Evolutionary conservation across 1,140 invertebrate species (phyloP), one percentile per base, ranked within the genome.

Genomic region (Triops cancriformis): DNA sequence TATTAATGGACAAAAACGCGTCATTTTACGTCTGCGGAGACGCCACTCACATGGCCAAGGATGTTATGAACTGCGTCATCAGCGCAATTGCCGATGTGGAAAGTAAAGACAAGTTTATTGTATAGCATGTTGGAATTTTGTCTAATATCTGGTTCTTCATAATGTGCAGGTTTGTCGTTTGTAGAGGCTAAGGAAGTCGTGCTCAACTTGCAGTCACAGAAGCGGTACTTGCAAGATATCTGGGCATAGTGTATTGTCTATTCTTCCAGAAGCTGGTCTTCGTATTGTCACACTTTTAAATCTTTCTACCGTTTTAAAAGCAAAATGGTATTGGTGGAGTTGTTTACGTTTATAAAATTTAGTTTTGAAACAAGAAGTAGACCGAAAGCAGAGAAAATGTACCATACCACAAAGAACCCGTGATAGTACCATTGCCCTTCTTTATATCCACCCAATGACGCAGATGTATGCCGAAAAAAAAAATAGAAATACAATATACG

Each of bases 11-110:
- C 79, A 84, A 82, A 78, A 83, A 80, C 73, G 90, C 88, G 5
- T 83, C 83, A 37, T 83, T 95, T n/a, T 94, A 89, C 83, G 85
- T 95, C 5, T 94, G 93, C 85, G 93, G 93, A 12, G 92, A 93
- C 86, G 88, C 89, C 18, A 90, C 89, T 79, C 87, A 87, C 78
- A 92, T 95, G 87, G 88, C 89, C 0, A 88, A 89, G 80, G 87
- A 90, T 83, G 90, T 95, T 1, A 86, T 87, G 78, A 86, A 88
- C 26, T 84, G 86, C 1, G 83, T 95, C 5, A 80, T 85, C n/a
- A 80, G 86, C 26, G 86, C 89, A 79, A 81, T 93, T 31, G 81
- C 85, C 42, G 82, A 86, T 80, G 78, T 85, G 79, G 82, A 85
- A 77, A 79, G 85, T 26, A 83, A 84, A 31, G 23, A 37, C 2